phyloP scores from a whole-genome alignment of 1,140 invertebrate genomes.

The Cataglyphis hispanica region DNA sequence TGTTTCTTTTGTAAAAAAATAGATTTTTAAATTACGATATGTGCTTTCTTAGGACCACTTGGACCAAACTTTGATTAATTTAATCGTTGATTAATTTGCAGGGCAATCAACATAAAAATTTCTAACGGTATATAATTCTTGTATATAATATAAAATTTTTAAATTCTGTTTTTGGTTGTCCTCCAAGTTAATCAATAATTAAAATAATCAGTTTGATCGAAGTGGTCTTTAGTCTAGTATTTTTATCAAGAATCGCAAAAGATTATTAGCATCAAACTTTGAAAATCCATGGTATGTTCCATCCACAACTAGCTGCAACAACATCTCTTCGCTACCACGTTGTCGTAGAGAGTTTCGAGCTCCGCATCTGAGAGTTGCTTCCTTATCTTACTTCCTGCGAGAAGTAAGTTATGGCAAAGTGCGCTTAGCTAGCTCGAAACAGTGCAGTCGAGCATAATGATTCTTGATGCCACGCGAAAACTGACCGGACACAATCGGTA shows the following conservation, averaged over 20 bases:
- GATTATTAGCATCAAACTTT: not conserved
- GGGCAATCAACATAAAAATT: no score
- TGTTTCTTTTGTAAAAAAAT: not conserved
- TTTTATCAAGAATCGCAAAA: not conserved
- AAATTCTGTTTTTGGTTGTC: no score
- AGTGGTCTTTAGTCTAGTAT: not conserved
- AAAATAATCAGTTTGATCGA: no score
- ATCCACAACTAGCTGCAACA: constrained; percentile 24
- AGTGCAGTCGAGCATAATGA: constrained; percentile 65
- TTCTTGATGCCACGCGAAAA: constrained; percentile 58
- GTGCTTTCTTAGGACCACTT: not conserved
- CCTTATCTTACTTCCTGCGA: constrained; percentile 65
- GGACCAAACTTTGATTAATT: no score
- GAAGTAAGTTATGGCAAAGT: constrained; percentile 40
- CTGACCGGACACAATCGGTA: constrained; percentile 21
- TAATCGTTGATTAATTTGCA: no score
- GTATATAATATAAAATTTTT: no score
- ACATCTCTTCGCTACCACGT: not conserved
- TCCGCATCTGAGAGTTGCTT: constrained; percentile 13
- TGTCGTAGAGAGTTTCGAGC: not conserved
- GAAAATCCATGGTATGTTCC: constrained; percentile 14
- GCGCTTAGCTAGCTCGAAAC: constrained; percentile 67
- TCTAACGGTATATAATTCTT: no score
- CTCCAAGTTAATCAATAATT: no score
- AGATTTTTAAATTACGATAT: not conserved